Percentiles rank a stretch among this genome's conserved stretches.
Evolutionary conservation across 1,140 invertebrate species (phyloP).

Genomic region (Coenobita brevimanus): DNA sequence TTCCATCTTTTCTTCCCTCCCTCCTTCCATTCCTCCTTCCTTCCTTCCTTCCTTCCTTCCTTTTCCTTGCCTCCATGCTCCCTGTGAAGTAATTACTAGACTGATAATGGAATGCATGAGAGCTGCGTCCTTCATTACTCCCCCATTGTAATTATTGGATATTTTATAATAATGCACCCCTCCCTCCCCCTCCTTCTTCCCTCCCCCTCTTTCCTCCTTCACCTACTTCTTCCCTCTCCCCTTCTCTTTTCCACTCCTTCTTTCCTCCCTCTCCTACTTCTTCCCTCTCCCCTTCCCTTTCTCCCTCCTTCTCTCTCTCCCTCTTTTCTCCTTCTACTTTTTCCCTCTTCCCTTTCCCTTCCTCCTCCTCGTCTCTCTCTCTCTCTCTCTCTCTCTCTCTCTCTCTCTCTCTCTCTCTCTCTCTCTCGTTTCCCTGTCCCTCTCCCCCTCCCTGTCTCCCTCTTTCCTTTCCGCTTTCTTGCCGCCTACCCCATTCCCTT

Average conservation of each 20-base stretch:
- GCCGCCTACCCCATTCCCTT: not conserved
- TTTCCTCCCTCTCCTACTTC: not conserved
- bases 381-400: too few relatives aligned
- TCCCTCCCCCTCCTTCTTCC: constrained; percentile 7
- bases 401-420: too few relatives aligned
- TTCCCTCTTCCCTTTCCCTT: too few relatives aligned
- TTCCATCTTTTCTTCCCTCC: not conserved
- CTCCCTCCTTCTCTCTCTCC: not conserved
- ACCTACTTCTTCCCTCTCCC: not conserved
- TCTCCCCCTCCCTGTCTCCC: not conserved
- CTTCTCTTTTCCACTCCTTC: too few relatives aligned
- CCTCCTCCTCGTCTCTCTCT: too few relatives aligned
- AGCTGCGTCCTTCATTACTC: not conserved
- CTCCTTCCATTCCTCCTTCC: not conserved
- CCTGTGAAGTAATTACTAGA: not conserved
- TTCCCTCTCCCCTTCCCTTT: not conserved
- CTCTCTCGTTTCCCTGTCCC: too few relatives aligned
- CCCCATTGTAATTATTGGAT: not conserved
- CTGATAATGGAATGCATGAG: constrained; percentile 13
- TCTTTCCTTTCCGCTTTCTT: not conserved
- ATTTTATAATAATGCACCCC: not conserved
- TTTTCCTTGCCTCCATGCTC: not conserved
- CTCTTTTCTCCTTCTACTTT: too few relatives aligned
- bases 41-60: not conserved
- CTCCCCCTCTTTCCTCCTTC: too few relatives aligned